Evolutionary conservation across 1,140 invertebrate species (phyloP).

Genomic region (Eufriesea mexicana): DNA sequence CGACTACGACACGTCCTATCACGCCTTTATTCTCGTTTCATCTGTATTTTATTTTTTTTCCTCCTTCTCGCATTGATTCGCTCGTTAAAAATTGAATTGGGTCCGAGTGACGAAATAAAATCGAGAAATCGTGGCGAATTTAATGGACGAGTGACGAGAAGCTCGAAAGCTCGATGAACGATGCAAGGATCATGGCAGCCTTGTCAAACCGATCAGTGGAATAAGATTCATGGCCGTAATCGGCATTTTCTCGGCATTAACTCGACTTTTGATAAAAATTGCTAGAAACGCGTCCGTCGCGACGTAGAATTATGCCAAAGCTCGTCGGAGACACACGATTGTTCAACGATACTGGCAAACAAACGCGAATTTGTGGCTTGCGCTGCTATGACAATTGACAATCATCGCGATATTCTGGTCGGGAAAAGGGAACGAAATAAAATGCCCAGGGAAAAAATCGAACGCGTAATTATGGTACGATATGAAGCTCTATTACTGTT

Average conservation of each 20-base stretch:
- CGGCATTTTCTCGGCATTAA: neutral
- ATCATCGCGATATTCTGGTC: neutral
- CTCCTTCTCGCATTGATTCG: neutral
- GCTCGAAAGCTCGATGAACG: no score
- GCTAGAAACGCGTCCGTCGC: neutral
- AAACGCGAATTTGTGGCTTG: neutral
- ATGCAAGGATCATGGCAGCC: neutral
- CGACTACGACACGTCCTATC: neutral
- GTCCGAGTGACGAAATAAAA: neutral
- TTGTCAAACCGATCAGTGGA: neutral
- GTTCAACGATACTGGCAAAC: neutral
- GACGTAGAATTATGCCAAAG: neutral
- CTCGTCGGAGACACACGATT: neutral
- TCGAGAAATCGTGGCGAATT: neutral
- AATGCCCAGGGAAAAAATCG: neutral
- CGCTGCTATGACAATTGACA: neutral
- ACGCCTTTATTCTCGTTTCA: neutral
- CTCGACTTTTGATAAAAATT: neutral
- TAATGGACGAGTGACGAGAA: no score
- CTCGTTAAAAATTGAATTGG: constrained; percentile 1
- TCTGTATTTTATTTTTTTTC: neutral
- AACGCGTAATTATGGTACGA: neutral
- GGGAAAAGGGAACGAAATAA: neutral
- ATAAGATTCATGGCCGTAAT: neutral
- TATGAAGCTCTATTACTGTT: neutral